A percentile compares a stretch with the other conserved stretches of the same genome.
Evolutionary conservation across 2,113 vertebrate species (phyloP).

Genomic region (Sinocyclocheilus grahami): DNA sequence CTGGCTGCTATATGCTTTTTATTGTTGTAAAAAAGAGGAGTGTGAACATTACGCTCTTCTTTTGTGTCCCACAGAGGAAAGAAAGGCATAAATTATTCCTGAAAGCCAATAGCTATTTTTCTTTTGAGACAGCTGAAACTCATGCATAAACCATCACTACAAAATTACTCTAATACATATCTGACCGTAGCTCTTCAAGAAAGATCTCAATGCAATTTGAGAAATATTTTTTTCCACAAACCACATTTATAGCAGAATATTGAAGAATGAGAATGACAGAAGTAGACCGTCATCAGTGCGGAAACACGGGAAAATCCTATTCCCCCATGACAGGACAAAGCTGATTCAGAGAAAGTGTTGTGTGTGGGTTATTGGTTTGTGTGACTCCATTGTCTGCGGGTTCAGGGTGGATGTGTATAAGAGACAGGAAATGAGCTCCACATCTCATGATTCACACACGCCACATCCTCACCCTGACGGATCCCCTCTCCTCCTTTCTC

Average conservation of each 20-base stretch:
- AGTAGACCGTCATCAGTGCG: background rate
- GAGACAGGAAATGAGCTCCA: slow-evolving; percentile 32
- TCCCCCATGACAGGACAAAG: slow-evolving; percentile 5
- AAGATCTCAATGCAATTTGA: background rate
- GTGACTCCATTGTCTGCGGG: slow-evolving; percentile 22
- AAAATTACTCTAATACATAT: background rate
- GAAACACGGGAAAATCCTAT: background rate
- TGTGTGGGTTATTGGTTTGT: slow-evolving; percentile 29
- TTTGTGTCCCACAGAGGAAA: background rate
- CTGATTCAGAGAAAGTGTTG: slow-evolving; percentile 32
- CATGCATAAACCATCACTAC: slow-evolving; percentile 17
- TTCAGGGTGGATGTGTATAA: slow-evolving; percentile 24
- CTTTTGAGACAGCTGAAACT: background rate
- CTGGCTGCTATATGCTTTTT: background rate
- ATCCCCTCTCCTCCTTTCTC: background rate
- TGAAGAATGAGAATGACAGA: slow-evolving; percentile 19
- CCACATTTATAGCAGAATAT: background rate
- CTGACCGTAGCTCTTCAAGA: background rate
- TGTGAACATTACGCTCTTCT: background rate
- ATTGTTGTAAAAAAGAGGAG: background rate
- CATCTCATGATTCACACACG: slow-evolving; percentile 9
- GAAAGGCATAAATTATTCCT: slow-evolving; percentile 19
- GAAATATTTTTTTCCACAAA: background rate
- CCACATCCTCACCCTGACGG: slow-evolving; percentile 1
- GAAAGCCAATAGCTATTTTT: background rate